Evolutionary conservation across 2,113 vertebrate species (phyloP), one percentile per base, ranked within the genome.

Genomic region (Leptobrachium leishanense): DNA sequence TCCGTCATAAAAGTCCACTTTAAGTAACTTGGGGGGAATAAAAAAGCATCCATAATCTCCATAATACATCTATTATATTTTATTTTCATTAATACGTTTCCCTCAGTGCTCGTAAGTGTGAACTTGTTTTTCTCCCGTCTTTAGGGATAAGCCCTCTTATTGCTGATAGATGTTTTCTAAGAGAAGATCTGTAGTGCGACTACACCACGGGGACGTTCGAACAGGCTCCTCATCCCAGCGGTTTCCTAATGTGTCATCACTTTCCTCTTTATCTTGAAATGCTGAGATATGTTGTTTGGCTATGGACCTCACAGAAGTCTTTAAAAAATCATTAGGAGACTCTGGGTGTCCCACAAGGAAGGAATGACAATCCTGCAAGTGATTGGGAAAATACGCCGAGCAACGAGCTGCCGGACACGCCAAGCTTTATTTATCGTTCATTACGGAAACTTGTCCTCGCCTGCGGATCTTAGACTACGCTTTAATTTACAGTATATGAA

Each of bases 221-320:
- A 50, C 64, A 50, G 65, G 64, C 65, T 57, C 59, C 41, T 12
- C n/a, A 50, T 80, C 77, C 71, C 78, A 68, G 72, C 73, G 64
- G 78, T 53, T 74, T 68, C 41, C 42, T 80, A 74, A 74, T 74
- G 64, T 81, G 78, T 81, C 78, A 81, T 74, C 64, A 68, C 63
- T 68, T 81, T 81, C 65, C 72, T 74, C 65, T 74, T 74, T 79
- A 79, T 81, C 72, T 81, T 68, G 71, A 81, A 81, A 68, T 46
- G 78, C 78, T 81, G 78, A 81, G 78, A 81, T 68, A 74, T 68
- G 78, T 81, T 81, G 71, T 81, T 81, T 81, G 62, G 78, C 66
- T 81, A 81, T 74, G 71, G 65, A 81, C 78, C 78, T 74, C 78
- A 67, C 78, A 74, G 50, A 81, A 81, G 78, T 81, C 71, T 81